Base-by-base conservation (phyloP, 1,140 invertebrate genomes). In the Piezodorus guildinii region DNA sequence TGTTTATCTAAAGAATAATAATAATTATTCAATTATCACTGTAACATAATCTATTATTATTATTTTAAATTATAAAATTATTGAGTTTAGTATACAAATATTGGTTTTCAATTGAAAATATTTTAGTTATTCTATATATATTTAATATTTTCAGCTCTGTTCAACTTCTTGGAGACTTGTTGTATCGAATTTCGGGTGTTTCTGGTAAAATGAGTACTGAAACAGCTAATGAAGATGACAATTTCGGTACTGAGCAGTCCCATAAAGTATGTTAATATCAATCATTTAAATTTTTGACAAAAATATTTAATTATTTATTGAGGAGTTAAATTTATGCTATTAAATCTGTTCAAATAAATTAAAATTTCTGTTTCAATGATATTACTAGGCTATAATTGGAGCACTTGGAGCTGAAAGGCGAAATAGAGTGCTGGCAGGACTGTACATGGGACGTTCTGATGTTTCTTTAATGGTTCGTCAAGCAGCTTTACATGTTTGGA, bases 181-280 rank as follows among this genome's bases (percentile, higher is more conserved):
- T 99, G 15, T 99, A 98, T 74, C 85, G 93, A 65, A 93, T 99
- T 64, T 98, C 95, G 39, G 94, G 94, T 63, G 94, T 98, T 0
- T 91, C 92, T 60, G 96, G 96, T 56, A 99, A 99, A 77, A 98
- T 98, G 94, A 96, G 91, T 16, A 98, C 96, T 0, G 94, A 97
- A 77, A 98, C 94, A 2, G 92, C 93, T 3, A 90, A 88, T 70
- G 96, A 99, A 74, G 96, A 99, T 76, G 96, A 99, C 73, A 99
- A 98, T 74, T 97, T 99, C 77, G 96, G 96, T 61, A 98, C 96
- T 0, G 96, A 98, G 76, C 88, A 93, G 69, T 96, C 94, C 0
- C 92, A 97, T 70, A 77, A 77, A 69, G 75, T 78, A 62, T 49
- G 25, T 56, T 23, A 30, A 59, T 15, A 27, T 34, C n/a, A n/a